Evolutionary conservation across 2,888 invertebrate genomes (phyloP).

Genomic region (Coenonympha glycerion): DNA sequence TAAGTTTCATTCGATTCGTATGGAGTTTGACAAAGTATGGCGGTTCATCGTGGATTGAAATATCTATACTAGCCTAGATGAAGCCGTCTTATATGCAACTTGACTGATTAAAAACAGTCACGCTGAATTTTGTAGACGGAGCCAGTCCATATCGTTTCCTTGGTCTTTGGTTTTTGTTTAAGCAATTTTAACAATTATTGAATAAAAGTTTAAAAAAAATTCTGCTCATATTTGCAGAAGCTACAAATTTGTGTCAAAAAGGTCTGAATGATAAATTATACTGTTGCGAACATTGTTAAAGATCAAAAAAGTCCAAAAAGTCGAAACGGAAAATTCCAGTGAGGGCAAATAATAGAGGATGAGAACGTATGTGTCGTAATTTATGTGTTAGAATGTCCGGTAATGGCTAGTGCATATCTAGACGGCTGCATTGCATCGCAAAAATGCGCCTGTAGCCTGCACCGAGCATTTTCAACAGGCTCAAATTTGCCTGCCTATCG

Average conservation of each 20-base stretch:
- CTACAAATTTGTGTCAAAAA: constrained; percentile 13
- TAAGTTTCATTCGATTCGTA: too few species aligned
- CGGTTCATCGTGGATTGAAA: too few species aligned
- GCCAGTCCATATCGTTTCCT: too few species aligned
- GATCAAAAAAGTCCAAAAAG: constrained; percentile 57
- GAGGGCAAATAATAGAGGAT: constrained; percentile 56
- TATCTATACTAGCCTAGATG: too few species aligned
- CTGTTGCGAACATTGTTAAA: constrained; percentile 57
- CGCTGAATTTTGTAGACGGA: too few species aligned
- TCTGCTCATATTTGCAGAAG: not conserved
- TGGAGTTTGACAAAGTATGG: too few species aligned
- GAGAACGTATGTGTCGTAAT: constrained; percentile 63
- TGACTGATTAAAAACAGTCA: too few species aligned
- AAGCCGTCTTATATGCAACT: too few species aligned
- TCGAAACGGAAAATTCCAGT: constrained; percentile 39
- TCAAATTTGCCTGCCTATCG: not conserved
- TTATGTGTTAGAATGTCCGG: constrained; percentile 57
- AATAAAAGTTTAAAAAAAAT: not conserved
- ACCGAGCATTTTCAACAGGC: not conserved
- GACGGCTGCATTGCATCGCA: not conserved
- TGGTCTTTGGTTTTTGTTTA: not conserved
- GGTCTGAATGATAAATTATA: constrained; percentile 47
- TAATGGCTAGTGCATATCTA: constrained; percentile 1
- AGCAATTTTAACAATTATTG: not conserved
- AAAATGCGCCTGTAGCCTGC: not conserved